Evolutionary conservation across 2,888 invertebrate genomes (phyloP), one percentile per base, ranked within the genome.

Genomic region (Camponotus fellah): DNA sequence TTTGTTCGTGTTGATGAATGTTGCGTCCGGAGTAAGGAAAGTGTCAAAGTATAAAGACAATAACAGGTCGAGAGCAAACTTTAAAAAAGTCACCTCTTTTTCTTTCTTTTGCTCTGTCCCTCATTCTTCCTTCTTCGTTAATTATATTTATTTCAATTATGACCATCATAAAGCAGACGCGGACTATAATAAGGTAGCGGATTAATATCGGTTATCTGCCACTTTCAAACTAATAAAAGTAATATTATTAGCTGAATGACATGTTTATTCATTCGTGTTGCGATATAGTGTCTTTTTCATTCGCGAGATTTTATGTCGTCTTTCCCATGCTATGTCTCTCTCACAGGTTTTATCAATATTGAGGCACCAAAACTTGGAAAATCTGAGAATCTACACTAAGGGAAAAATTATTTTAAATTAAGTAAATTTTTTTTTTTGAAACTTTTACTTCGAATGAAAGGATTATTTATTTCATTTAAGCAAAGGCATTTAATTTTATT

Each of bases 121-220:
- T 56, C 68, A 68, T 69, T 75, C 84, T 75, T 82, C 56, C 80
- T 82, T 72, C 64, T 65, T 76, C 58, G 85, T 84, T 92, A 91
- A 91, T 92, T 92, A 89, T 88, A 89, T 92, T 92, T 90, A 89
- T 90, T 90, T 91, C 89, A 88, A 89, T 91, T 88, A 89, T 87
- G 87, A 88, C 85, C 90, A 82, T 88, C 86, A 92, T 88, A 91
- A 92, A 92, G 89, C 88, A 89, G 69, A 90, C 90, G 65, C 64
- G 83, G 80, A 83, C 85, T 83, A 84, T 89, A 89, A 91, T 91
- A 90, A 88, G 83, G 87, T 86, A 84, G 82, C 85, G 80, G 89
- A 49, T 89, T 84, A 58, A 85, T 84, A 87, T 90, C 85, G 85
- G 82, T 90, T 89, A 88, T 84, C 85, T 82, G 72, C 83, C 79